A percentile compares a stretch with the other conserved stretches of the same genome.
Evolutionary conservation across 2,797 vertebrate genomes (phyloP).

Genomic region (Leptatherina wallacei): DNA sequence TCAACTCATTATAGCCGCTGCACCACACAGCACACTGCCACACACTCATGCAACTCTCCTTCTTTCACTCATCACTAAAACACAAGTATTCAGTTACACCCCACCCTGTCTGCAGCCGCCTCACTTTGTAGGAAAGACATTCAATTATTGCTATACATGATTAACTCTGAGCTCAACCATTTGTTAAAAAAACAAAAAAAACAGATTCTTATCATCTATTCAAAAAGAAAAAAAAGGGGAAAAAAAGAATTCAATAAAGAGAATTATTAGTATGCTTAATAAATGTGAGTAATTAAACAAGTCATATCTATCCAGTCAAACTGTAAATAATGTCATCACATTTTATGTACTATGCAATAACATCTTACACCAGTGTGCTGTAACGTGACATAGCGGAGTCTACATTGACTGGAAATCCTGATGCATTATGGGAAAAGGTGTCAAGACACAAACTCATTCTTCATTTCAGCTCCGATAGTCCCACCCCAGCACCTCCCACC

Average conservation of each 20-base stretch:
- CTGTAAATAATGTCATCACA: conserved; percentile 21
- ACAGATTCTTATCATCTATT: not conserved
- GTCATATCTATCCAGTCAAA: not conserved
- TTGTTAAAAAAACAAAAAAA: too few species aligned
- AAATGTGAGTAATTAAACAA: not conserved
- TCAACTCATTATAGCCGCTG: not conserved
- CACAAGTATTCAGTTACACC: conserved; percentile 19
- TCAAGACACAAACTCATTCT: conserved; percentile 59
- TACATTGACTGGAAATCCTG: not conserved
- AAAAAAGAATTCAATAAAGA: not conserved
- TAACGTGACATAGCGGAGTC: conserved; percentile 18
- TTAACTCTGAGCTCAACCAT: too few species aligned
- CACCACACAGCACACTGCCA: not conserved
- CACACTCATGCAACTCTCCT: not conserved
- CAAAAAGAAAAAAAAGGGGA: not conserved
- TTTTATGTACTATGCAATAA: not conserved
- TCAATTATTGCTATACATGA: too few species aligned
- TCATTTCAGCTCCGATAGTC: conserved; percentile 49
- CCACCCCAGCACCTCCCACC: conserved; percentile 40
- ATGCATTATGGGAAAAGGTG: conserved; percentile 37
- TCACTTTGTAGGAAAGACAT: too few species aligned
- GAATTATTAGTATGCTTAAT: not conserved
- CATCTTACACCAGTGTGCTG: conserved; percentile 6
- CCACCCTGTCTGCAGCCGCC: not conserved
- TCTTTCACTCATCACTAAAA: conserved; percentile 3